These are phyloP conservation scores for Scolanthus callimorphus DNA, from an alignment of 92 coral and sea anemone species.

Conservation along the genomic window DNA sequence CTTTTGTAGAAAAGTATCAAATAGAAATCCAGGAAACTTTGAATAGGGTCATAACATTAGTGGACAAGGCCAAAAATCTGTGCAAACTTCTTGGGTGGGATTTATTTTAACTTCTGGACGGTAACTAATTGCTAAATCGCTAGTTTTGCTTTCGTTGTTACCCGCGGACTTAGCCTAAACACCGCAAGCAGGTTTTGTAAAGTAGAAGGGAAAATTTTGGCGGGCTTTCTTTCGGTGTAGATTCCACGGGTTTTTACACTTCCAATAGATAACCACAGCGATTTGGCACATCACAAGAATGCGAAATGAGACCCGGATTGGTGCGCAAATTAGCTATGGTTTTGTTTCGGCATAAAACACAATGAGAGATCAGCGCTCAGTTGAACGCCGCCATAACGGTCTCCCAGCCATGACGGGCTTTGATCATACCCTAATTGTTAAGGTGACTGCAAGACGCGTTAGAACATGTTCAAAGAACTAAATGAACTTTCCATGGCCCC, in stretches of 20 bases:
- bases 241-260: too few relatives aligned
- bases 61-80: too few relatives aligned
- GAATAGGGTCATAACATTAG: too few relatives aligned
- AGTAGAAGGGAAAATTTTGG: too few relatives aligned
- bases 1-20: neutral
- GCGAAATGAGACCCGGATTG: slow-evolving; percentile 18
- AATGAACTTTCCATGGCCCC: neutral
- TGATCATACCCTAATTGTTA: neutral
- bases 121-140: too few relatives aligned
- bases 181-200: too few relatives aligned
- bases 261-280: too few relatives aligned
- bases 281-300: slow-evolving; percentile 64
- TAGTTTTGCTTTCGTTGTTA: neutral
- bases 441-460: neutral
- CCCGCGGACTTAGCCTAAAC: slow-evolving; percentile 1
- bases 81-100: too few relatives aligned
- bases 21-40: too few relatives aligned
- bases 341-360: neutral
- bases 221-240: too few relatives aligned
- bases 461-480: neutral
- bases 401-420: neutral
- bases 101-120: too few relatives aligned
- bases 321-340: neutral
- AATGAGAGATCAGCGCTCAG: neutral
- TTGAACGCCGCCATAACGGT: neutral